These are phyloP conservation scores for Trachemys scripta DNA, from an alignment of 2,113 vertebrate genomes.

Conservation along the genomic window DNA sequence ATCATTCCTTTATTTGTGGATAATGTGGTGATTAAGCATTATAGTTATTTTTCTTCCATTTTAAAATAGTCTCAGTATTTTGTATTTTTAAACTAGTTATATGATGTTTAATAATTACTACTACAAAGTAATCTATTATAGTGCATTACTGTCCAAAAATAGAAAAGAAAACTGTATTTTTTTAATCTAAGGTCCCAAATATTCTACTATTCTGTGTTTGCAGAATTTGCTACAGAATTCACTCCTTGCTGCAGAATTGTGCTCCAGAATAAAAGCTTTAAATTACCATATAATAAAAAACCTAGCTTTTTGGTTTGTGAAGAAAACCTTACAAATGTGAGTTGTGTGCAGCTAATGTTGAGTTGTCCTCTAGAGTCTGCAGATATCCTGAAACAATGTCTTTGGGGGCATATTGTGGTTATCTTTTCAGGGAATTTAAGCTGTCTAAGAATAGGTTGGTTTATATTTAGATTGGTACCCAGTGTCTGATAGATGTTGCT, in stretches of 20 bases:
- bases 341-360: neutral
- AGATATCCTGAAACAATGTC: neutral
- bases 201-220: neutral
- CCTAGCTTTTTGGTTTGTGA: neutral
- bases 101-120: neutral
- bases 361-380: neutral
- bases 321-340: slow-evolving; percentile 7
- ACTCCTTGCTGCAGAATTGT: neutral
- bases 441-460: neutral
- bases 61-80: neutral
- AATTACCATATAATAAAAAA: neutral
- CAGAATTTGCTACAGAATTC: neutral
- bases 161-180: neutral
- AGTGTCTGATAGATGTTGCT: neutral
- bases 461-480: neutral
- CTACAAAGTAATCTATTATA: neutral
- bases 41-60: neutral
- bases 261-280: neutral
- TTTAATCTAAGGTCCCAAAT: neutral
- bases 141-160: neutral
- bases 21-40: neutral
- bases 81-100: neutral
- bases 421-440: neutral
- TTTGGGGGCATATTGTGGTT: neutral
- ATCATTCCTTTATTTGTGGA: neutral